These are phyloP conservation scores for Clanis bilineata DNA, from an alignment of 2,888 invertebrate genomes.

Conservation along the genomic window DNA sequence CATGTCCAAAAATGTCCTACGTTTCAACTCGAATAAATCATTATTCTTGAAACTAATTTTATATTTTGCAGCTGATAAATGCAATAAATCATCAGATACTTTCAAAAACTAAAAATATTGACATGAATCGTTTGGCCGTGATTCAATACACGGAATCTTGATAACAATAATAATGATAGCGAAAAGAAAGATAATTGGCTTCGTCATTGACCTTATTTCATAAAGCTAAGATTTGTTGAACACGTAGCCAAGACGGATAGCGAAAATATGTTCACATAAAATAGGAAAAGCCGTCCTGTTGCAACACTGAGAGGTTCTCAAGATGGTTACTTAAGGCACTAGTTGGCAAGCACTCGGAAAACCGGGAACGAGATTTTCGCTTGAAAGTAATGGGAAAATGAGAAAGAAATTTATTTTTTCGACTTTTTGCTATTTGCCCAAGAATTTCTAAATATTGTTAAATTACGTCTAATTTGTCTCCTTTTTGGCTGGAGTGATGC, in stretches of 20 bases:
- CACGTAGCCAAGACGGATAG: background rate
- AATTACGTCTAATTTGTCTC: too few species aligned
- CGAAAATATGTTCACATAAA: background rate
- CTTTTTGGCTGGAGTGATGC: too few species aligned
- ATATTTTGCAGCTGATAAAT: background rate
- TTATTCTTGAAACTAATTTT: background rate
- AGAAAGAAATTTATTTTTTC: background rate
- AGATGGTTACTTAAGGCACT: background rate
- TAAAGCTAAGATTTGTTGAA: background rate
- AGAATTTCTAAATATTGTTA: too few species aligned
- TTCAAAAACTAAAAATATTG: background rate
- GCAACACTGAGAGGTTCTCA: background rate
- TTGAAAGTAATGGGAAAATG: background rate
- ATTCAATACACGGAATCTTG: constrained; percentile 9
- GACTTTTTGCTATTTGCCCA: too few species aligned
- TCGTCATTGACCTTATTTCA: constrained; percentile 6
- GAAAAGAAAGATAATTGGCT: background rate
- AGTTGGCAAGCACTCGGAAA: constrained; percentile 11
- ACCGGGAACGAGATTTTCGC: constrained; percentile 4
- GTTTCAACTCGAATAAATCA: background rate
- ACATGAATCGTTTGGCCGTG: background rate
- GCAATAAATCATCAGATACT: background rate
- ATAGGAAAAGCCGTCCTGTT: background rate
- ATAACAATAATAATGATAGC: constrained; percentile 13
- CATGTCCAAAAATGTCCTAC: too few species aligned